Evolutionary conservation across 2,797 vertebrate genomes (phyloP), one percentile per base, ranked within the genome.

Genomic region (Gila robusta): DNA sequence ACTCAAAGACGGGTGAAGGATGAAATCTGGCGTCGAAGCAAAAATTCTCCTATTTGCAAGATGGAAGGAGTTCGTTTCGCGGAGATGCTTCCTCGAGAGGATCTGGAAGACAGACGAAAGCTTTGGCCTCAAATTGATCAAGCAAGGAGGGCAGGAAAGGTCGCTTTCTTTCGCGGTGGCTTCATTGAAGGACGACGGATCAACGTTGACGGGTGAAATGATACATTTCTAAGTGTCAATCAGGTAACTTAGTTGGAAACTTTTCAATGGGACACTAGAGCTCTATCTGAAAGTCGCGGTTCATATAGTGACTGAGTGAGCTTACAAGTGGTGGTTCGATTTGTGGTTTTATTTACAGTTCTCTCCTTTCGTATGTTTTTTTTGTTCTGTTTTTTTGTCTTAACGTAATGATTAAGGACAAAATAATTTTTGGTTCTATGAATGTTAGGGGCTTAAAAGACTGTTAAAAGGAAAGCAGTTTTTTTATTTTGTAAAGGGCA

Each of bases 91-190:
- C 35, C 77, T 2, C 1, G 3, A 14, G 86, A 80, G 23, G 82
- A 87, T n/a, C 32, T 62, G 71, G 62, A 87, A 16, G 78, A 79
- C 16, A 26, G 78, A 17, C 11, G 17, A 56, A 73, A 19, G 10
- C 7, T 83, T 14, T 87, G 81, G 74, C 81, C 81, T 1, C 64
- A 71, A 28, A 79, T 62, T 35, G 56, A 83, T 11, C 64, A 80
- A 47, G 86, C 86, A 12, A 82, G 44, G 23, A 16, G 11, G 28
- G 82, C 23, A 8, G 76, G 79, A 8, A 77, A 77, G 16, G 0
- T 0, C 14, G 23, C 32, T 6, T 82, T 54, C 6, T 83, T 69
- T 49, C 21, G 12, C 0, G 72, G 62, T 6, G 79, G 52, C 1
- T 67, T 37, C 7, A 86, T 44, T n/a, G n/a, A n/a, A n/a, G n/a